Percentiles rank a stretch among this genome's conserved stretches.
These are phyloP conservation scores for Lithobius niger DNA, from an alignment of 1,140 invertebrate genomes.

Conservation along the genomic window DNA sequence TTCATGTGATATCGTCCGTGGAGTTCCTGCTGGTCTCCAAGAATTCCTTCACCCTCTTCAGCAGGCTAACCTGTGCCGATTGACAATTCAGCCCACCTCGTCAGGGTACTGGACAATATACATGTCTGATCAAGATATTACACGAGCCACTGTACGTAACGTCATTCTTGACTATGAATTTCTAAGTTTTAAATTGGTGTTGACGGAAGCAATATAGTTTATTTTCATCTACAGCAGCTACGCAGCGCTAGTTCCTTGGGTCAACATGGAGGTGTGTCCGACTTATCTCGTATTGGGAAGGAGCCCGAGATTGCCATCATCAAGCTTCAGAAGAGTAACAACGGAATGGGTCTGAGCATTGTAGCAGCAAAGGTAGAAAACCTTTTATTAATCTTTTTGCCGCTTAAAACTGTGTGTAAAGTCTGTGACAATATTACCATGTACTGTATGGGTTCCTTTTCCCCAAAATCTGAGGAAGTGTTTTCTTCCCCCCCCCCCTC, in stretches of 20 bases:
- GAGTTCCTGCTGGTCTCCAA: slow-evolving; percentile 77
- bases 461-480: too few relatives aligned
- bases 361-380: slow-evolving; percentile 69
- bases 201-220: not conserved
- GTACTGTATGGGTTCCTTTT: too few relatives aligned
- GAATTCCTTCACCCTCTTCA: slow-evolving; percentile 84
- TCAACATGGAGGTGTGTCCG: not conserved
- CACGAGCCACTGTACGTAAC: not conserved
- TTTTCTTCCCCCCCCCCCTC: too few relatives aligned
- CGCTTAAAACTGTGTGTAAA: not conserved
- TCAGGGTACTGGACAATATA: slow-evolving; percentile 91
- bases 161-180: too few relatives aligned
- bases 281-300: slow-evolving; percentile 4
- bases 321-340: slow-evolving; percentile 75
- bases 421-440: too few relatives aligned
- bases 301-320: slow-evolving; percentile 69
- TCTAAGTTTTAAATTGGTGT: not conserved
- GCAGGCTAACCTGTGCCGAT: slow-evolving; percentile 67
- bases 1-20: slow-evolving; percentile 87
- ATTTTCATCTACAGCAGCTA: too few relatives aligned
- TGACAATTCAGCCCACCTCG: slow-evolving; percentile 77
- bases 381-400: not conserved
- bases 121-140: slow-evolving; percentile 43
- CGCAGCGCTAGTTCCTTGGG: not conserved
- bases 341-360: slow-evolving; percentile 85